These are phyloP conservation scores for Isichthys henryi DNA, from an alignment of 2,113 vertebrate species.

Conservation along the genomic window DNA sequence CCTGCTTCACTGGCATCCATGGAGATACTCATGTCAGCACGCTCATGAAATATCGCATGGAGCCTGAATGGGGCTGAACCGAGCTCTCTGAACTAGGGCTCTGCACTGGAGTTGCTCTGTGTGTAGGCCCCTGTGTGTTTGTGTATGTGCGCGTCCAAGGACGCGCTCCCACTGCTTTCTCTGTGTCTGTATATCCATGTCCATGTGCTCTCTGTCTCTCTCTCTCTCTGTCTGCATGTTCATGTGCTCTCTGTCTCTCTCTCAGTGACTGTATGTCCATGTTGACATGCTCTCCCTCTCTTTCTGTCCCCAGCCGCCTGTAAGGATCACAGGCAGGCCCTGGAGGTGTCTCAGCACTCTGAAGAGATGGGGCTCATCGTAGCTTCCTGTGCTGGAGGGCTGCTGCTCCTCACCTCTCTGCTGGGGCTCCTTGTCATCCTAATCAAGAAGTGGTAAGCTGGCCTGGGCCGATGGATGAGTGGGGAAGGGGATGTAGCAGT, in stretches of 20 bases:
- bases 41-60: too few relatives aligned
- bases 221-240: neutral
- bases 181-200: neutral
- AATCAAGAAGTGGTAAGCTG: constrained; percentile 84
- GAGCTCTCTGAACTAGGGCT: neutral
- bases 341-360: constrained; percentile 83
- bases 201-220: neutral
- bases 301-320: constrained; percentile 70
- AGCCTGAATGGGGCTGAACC: neutral
- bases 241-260: neutral
- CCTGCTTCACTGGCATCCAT: neutral
- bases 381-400: constrained; percentile 81
- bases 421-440: constrained; percentile 83
- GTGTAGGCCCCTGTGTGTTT: neutral
- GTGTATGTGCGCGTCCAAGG: neutral
- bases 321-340: constrained; percentile 78
- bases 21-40: neutral
- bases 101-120: neutral
- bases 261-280: neutral
- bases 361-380: constrained; percentile 94
- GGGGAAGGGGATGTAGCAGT: neutral
- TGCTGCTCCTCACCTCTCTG: constrained; percentile 80
- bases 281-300: neutral
- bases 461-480: neutral
- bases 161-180: neutral